Percentiles rank a stretch among this genome's conserved stretches.
Conservation (phyloP, 2,797 vertebrate genomes). For the Hippoglossus hippoglossus region DNA sequence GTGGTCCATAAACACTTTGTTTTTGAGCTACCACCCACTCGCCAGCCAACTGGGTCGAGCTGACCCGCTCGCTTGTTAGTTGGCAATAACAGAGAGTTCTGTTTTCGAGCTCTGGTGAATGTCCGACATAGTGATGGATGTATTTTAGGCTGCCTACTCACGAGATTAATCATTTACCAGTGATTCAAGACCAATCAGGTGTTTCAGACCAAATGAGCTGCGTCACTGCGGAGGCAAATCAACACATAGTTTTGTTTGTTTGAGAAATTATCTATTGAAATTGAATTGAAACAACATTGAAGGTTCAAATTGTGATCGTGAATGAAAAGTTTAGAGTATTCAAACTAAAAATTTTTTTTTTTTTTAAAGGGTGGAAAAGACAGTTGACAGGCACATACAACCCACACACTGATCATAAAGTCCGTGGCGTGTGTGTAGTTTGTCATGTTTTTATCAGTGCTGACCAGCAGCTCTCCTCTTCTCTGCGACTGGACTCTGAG, state of each 20-base stretch:
- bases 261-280: too few relatives aligned
- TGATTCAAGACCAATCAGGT: constrained; percentile 36
- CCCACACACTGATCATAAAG: background rate
- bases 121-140: constrained; percentile 55
- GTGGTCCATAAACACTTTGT: constrained; percentile 55
- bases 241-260: too few relatives aligned
- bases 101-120: constrained; percentile 64
- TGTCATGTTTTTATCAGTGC: constrained; percentile 42
- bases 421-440: background rate
- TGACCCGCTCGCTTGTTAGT: constrained; percentile 64
- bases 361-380: background rate
- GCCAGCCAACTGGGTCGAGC: constrained; percentile 61
- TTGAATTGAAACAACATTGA: too few relatives aligned
- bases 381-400: background rate
- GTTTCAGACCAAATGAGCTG: constrained; percentile 16
- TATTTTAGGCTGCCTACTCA: constrained; percentile 61
- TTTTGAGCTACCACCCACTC: constrained; percentile 45
- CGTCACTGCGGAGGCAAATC: background rate
- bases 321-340: too few relatives aligned
- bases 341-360: too few relatives aligned
- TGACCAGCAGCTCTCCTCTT: constrained; percentile 5
- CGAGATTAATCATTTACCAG: constrained; percentile 67
- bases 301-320: too few relatives aligned
- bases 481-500: constrained; percentile 52
- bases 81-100: constrained; percentile 75